Base-by-base conservation (phyloP, 2,888 invertebrate genomes). In the Mythimna lalbum region DNA sequence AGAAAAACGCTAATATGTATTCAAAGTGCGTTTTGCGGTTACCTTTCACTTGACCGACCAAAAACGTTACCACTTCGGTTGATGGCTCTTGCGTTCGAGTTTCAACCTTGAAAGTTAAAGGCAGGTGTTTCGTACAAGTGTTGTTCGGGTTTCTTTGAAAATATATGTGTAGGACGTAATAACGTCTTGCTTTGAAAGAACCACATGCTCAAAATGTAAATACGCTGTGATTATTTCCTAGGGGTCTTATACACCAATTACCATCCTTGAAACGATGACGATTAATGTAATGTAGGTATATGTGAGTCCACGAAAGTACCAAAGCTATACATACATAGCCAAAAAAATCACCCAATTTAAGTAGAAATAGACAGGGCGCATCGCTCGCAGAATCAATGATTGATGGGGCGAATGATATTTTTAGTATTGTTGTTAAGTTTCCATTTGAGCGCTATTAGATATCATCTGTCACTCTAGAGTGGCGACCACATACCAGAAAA, bases 1-100 rank as follows among this genome's bases (percentile, higher is more conserved):
- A 80, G 83, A 73, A 86, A 88, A 87, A 87, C 86, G 47, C 77
- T 80, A 71, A 89, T 92, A 86, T 86, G 88, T 90, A 92, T 92
- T 92, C 92, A 89, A 87, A 89, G 73, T 76, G 78, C 71, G 81
- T 78, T 78, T 64, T 67, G 69, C 43, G 72, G 65, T 69, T 75
- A 68, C 81, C 80, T 86, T 87, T 82, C 85, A 88, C 84, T 90
- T 87, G 88, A 86, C 87, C 86, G 86, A 64, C 69, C 75, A 78
- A 78, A 86, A 86, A 81, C 72, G 82, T 85, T 84, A 82, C 80
- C 65, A 77, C 72, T 80, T 76, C 69, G 50, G 59, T 55, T 75
- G 77, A 81, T 86, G 74, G 74, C 77, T 65, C 76, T 82, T 73
- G 23, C 27, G 55, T 63, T 50, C 39, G 63, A 76, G 68, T 76